Evolutionary conservation across 2,797 vertebrate genomes (phyloP).

Genomic region (Thalassophryne amazonica): DNA sequence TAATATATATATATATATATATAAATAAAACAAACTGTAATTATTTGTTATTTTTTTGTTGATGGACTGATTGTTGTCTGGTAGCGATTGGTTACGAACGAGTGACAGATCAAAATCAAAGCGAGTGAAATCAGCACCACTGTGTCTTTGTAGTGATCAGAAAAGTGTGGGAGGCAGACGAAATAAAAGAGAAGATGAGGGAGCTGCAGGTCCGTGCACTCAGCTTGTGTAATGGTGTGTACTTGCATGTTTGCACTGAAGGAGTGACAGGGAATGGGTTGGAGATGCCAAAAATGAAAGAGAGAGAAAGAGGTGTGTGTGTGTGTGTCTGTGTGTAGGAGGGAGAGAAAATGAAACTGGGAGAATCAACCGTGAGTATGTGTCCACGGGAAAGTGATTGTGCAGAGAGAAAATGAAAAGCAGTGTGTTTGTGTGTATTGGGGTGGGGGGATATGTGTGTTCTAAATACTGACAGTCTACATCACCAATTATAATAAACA

Average conservation of each 20-base stretch:
- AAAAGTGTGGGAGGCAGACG: conserved; percentile 65
- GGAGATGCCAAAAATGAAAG: conserved; percentile 52
- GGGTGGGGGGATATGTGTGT: background rate
- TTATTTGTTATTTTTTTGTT: no score
- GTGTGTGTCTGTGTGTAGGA: conserved; percentile 40
- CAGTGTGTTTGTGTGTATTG: background rate
- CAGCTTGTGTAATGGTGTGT: conserved; percentile 8
- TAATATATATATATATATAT: no score
- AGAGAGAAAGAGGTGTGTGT: conserved; percentile 40
- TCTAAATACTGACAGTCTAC: background rate
- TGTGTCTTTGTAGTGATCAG: conserved; percentile 26
- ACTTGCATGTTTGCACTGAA: conserved; percentile 2
- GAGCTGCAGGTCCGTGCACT: conserved; percentile 22
- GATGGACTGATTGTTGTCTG: conserved; percentile 32
- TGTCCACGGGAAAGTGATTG: background rate
- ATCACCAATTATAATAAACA: background rate
- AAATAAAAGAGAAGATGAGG: conserved; percentile 66
- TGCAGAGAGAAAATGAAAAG: background rate
- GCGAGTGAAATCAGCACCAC: conserved; percentile 24
- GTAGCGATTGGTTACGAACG: background rate
- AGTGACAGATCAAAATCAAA: conserved; percentile 16
- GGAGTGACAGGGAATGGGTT: conserved; percentile 49
- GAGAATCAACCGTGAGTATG: conserved; percentile 12
- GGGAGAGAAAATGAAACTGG: conserved; percentile 60
- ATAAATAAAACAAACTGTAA: no score